A percentile compares a stretch with the other conserved stretches of the same genome.
These are phyloP conservation scores for Caenorhabditis uteleia DNA, from an alignment of 2,888 invertebrate genomes.

Conservation along the genomic window DNA sequence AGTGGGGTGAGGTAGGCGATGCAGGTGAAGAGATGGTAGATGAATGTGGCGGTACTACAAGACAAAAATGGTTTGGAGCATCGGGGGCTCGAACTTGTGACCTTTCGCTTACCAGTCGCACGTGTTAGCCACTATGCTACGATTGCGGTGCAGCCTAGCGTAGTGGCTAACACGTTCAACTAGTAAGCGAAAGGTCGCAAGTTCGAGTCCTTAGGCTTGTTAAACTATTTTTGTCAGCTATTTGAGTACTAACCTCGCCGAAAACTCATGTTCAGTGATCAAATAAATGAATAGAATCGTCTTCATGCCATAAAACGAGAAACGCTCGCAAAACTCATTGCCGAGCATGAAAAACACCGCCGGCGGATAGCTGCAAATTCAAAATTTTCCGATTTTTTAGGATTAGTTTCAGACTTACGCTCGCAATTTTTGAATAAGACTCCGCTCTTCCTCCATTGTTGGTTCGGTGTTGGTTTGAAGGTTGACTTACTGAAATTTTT, in stretches of 20 bases:
- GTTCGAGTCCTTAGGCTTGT: too few relatives aligned
- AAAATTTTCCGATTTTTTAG: neutral
- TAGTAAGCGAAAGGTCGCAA: too few relatives aligned
- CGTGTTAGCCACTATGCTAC: too few relatives aligned
- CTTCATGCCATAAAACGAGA: conserved; percentile 69
- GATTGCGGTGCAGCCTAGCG: too few relatives aligned
- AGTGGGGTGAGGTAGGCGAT: conserved; percentile 89
- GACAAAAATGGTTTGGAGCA: neutral
- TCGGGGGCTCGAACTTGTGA: too few relatives aligned
- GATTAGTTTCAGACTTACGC: conserved; percentile 15
- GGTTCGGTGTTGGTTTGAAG: too few relatives aligned
- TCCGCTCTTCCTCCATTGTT: conserved; percentile 33
- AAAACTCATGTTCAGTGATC: conserved; percentile 60
- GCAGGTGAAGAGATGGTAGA: conserved; percentile 89
- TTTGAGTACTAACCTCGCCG: conserved; percentile 48
- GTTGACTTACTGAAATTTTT: too few relatives aligned
- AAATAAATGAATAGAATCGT: conserved; percentile 67
- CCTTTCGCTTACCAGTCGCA: too few relatives aligned
- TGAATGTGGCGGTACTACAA: conserved; percentile 81
- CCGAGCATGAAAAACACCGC: conserved; percentile 86
- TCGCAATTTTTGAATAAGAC: conserved; percentile 34
- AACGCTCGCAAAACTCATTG: conserved; percentile 92
- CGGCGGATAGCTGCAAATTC: conserved; percentile 45
- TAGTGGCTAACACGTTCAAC: too few relatives aligned
- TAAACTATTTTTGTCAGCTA: neutral